These are phyloP conservation scores for Chloroclystis v-ata DNA, from an alignment of 2,888 invertebrate genomes.

Conservation along the genomic window DNA sequence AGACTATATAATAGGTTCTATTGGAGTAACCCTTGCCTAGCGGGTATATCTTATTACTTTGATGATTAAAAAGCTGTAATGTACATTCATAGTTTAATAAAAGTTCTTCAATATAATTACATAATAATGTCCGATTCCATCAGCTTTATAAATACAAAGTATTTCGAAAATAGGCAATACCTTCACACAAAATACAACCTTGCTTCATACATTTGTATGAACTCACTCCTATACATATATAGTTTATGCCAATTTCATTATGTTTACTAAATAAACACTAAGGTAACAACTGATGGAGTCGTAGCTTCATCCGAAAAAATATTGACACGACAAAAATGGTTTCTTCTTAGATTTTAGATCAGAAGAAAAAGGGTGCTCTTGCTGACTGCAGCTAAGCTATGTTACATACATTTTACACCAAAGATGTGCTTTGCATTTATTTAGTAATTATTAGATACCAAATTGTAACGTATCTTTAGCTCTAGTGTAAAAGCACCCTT, in stretches of 20 bases:
- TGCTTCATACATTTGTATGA: slow-evolving; percentile 26
- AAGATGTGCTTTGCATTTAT: too few relatives aligned
- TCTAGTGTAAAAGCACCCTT: too few relatives aligned
- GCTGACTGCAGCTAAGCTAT: too few relatives aligned
- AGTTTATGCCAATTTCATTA: slow-evolving; percentile 29
- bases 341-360: not conserved
- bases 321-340: not conserved
- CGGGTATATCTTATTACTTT: too few relatives aligned
- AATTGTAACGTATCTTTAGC: too few relatives aligned
- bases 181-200: slow-evolving; percentile 72
- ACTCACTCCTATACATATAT: slow-evolving; percentile 39
- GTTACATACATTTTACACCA: too few relatives aligned
- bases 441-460: too few relatives aligned
- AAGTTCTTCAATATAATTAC: slow-evolving; percentile 71
- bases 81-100: slow-evolving; percentile 71
- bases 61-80: slow-evolving; percentile 37
- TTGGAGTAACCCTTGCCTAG: too few relatives aligned
- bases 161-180: slow-evolving; percentile 72
- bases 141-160: slow-evolving; percentile 70
- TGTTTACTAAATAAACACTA: slow-evolving; percentile 10
- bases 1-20: too few relatives aligned
- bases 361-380: too few relatives aligned
- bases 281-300: not conserved
- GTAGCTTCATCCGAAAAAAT: not conserved
- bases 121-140: slow-evolving; percentile 77